These are phyloP conservation scores for Microtus ochrogaster DNA, from an alignment of 2,113 vertebrate genomes.

Conservation along the genomic window DNA sequence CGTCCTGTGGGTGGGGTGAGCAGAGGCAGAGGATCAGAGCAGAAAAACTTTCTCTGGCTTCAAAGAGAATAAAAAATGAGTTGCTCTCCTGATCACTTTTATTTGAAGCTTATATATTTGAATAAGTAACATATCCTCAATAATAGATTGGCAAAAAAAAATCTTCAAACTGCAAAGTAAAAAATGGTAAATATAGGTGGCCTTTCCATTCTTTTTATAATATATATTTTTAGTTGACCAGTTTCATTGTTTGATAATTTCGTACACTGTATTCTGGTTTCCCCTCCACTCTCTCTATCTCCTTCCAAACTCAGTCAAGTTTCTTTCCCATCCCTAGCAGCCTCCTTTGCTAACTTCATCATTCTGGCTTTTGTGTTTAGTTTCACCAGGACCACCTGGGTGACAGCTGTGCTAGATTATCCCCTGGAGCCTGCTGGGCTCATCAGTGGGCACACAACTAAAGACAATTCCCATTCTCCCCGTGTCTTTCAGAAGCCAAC, in stretches of 20 bases:
- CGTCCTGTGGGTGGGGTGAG: background rate
- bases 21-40: background rate
- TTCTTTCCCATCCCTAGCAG: background rate
- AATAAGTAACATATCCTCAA: slow-evolving; percentile 37
- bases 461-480: background rate
- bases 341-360: background rate
- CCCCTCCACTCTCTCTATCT: background rate
- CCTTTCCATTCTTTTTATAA: background rate
- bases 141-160: background rate
- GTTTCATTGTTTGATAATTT: background rate
- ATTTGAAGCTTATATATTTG: slow-evolving; percentile 54
- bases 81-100: background rate
- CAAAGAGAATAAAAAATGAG: slow-evolving; percentile 8
- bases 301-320: background rate
- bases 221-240: background rate
- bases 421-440: background rate
- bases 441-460: background rate
- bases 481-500: background rate
- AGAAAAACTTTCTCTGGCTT: slow-evolving; percentile 8
- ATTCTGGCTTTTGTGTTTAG: background rate
- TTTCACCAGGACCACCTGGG: background rate
- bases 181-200: background rate
- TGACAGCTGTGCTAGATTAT: too few species aligned
- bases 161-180: background rate
- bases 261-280: too few species aligned